A percentile compares a stretch with the other conserved stretches of the same genome.
Evolutionary conservation across 2,888 invertebrate species (phyloP).

Genomic region (Lumbricus terrestris): DNA sequence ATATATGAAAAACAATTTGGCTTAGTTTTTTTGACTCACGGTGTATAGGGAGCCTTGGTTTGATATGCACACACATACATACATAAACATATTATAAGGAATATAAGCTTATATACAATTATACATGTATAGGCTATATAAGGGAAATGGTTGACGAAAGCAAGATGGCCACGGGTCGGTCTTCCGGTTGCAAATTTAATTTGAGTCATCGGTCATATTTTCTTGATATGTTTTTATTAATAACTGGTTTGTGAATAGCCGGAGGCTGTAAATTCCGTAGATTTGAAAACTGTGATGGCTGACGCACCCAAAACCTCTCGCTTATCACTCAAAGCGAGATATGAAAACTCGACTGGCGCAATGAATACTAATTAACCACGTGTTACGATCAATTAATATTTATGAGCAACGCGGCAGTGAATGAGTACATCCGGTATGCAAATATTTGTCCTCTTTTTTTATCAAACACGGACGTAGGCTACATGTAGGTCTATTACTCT

Average conservation of each 20-base stretch:
- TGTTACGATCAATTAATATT: background rate
- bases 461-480: background rate
- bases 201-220: background rate
- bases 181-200: background rate
- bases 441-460: background rate
- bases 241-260: background rate
- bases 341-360: background rate
- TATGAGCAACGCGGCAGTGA: background rate
- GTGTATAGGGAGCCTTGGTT: too few relatives aligned
- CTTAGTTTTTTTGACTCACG: too few relatives aligned
- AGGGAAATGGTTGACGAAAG: background rate
- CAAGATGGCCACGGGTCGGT: background rate
- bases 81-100: background rate
- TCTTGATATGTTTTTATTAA: background rate
- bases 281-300: background rate
- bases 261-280: background rate
- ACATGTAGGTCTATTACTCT: too few relatives aligned
- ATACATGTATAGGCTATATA: background rate
- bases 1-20: too few relatives aligned
- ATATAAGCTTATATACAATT: background rate
- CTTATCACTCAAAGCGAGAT: background rate
- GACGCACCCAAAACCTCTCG: background rate
- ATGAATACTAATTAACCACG: background rate
- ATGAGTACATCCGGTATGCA: background rate
- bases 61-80: background rate